Base-by-base conservation (phyloP, 2,797 vertebrate species). In the Danio kyathit region DNA sequence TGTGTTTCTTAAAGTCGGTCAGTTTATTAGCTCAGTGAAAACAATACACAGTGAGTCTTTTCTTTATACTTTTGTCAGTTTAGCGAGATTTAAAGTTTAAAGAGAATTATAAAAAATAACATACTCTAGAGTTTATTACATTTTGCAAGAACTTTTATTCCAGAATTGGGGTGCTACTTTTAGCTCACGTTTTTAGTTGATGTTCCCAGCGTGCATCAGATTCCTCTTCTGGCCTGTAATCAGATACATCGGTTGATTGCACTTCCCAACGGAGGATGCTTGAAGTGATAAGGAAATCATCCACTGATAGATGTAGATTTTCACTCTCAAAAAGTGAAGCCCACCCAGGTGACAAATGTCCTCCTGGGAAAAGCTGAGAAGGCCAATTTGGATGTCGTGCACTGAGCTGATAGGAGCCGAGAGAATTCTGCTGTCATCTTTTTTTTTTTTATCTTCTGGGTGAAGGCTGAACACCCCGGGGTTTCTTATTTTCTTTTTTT, bases 351-450 rank as follows among this genome's bases (percentile, higher is more conserved):
- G 81, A 71, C 46, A 67, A 75, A 83, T 77, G 71, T 54, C 56
- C 57, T 49, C 52, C 69, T 73, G 77, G 56, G 48, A 82, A 66
- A 54, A 63, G 66, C 64, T 66, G 13, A 70, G 70, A 67, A 74
- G 79, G 75, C 72, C 82, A 78, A 64, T 80, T 82, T 86, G 70
- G 61, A 76, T 82, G 80, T 81, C 82, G 74, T 44, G 52, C 38
- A 29, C 19, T 17, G 48, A 54, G 65, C 76, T 69, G 63, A 79
- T 63, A 52, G 43, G 49, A 83, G 59, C 64, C 9, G 17, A 66
- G 79, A 17, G 40, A 21, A 76, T 79, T 76, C 38, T 41, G 66
- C 17, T 72, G 60, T 66, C 74, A 63, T 74, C 59, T 60, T 77
- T 65, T 75, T 77, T 65, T 75, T 48, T 10, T 29, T 29, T 29